Conservation (phyloP, 1,140 invertebrate genomes). For the Zophobas atratus region DNA sequence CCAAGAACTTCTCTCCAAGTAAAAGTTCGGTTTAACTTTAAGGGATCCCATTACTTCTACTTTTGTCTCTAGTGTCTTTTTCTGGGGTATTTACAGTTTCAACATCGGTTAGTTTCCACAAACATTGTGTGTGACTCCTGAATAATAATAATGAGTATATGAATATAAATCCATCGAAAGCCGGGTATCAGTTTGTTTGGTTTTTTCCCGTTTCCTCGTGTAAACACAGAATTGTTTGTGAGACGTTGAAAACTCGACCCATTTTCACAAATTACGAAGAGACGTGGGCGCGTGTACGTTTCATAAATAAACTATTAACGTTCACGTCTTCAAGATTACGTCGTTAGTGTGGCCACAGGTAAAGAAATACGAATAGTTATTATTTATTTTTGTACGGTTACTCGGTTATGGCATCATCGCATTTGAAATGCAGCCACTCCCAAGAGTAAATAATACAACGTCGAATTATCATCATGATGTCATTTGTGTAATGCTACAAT, state of each 20-base stretch:
- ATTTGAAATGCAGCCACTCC: neutral
- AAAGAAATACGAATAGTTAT: neutral
- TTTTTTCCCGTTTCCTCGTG: neutral
- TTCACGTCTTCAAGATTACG: constrained; percentile 1
- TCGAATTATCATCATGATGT: constrained; percentile 8
- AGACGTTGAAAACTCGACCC: neutral
- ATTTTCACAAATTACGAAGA: constrained; percentile 1
- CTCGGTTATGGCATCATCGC: neutral
- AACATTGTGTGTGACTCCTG: no score
- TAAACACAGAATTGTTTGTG: no score
- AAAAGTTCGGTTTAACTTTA: neutral
- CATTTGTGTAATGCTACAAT: constrained; percentile 3
- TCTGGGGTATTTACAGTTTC: no score
- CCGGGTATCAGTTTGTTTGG: neutral
- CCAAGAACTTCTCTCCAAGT: neutral
- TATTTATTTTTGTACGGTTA: constrained; percentile 4
- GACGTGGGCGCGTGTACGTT: neutral
- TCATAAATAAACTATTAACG: constrained; percentile 7
- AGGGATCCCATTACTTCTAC: constrained; percentile 6
- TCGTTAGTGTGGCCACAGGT: constrained; percentile 7
- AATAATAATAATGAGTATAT: no score
- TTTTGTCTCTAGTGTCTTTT: neutral
- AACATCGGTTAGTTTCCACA: no score
- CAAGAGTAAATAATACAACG: constrained; percentile 5
- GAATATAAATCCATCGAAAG: neutral